Evolutionary conservation across 1,140 invertebrate genomes (phyloP).

Genomic region (Matsumurasca onukii): DNA sequence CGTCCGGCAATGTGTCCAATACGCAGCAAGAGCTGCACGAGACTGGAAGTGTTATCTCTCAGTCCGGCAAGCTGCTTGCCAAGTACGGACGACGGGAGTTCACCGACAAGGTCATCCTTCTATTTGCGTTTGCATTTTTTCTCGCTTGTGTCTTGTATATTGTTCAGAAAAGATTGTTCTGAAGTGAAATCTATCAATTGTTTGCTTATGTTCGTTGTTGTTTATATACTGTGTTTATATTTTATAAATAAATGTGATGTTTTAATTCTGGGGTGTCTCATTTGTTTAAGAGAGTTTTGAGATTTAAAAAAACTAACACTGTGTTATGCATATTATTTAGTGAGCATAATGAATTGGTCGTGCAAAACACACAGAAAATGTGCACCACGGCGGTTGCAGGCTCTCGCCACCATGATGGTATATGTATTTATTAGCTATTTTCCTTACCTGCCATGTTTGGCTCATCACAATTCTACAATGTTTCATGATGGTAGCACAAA

Average conservation of each 20-base stretch:
- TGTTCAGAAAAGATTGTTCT: constrained; percentile 85
- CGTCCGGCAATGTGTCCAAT: constrained; percentile 54
- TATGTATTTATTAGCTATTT: too few relatives aligned
- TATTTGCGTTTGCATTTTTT: constrained; percentile 91
- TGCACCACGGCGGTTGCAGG: too few relatives aligned
- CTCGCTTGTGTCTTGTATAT: constrained; percentile 90
- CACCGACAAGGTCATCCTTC: constrained; percentile 90
- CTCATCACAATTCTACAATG: too few relatives aligned
- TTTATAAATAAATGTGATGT: not conserved
- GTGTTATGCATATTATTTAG: too few relatives aligned
- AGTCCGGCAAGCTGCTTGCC: constrained; percentile 85
- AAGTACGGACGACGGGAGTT: constrained; percentile 93
- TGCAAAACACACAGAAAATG: too few relatives aligned
- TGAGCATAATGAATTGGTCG: too few relatives aligned
- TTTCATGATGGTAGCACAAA: too few relatives aligned
- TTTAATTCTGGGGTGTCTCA: too few relatives aligned
- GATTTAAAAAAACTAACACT: too few relatives aligned
- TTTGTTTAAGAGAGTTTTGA: too few relatives aligned
- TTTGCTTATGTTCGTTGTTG: not conserved
- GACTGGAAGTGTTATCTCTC: constrained; percentile 82
- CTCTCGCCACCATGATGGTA: too few relatives aligned
- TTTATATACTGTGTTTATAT: not conserved
- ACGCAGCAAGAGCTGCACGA: constrained; percentile 83
- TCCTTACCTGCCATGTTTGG: too few relatives aligned
- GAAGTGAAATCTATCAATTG: constrained; percentile 40